Percentiles rank a stretch among this genome's conserved stretches.
Conservation (phyloP, 2,113 vertebrate genomes). For the Odontophorus gujanensis region DNA sequence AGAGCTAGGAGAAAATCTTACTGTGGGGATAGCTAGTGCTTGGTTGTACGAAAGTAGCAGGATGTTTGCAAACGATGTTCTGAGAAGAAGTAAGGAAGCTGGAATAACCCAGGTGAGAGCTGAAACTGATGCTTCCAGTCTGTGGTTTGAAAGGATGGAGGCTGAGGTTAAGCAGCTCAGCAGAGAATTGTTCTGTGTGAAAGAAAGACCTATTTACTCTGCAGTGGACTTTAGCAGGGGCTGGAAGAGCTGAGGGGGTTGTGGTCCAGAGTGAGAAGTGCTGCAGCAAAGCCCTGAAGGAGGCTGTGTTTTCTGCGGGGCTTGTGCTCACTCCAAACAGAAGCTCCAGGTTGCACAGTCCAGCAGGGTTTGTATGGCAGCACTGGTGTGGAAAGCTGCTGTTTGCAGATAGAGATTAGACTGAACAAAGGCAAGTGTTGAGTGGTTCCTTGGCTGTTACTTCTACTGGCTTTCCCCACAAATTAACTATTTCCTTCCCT, state of each 20-base stretch:
- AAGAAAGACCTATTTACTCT: neutral
- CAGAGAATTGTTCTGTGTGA: neutral
- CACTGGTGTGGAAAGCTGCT: neutral
- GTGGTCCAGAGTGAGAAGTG: neutral
- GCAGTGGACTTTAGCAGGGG: neutral
- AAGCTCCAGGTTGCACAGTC: neutral
- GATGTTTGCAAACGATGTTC: rapidly evolving
- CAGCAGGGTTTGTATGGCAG: neutral
- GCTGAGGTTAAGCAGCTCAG: neutral
- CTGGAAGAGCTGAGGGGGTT: neutral
- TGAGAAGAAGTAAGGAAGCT: neutral
- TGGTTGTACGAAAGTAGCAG: neutral
- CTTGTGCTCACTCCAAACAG: neutral
- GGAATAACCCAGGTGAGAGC: neutral
- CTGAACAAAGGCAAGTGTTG: neutral
- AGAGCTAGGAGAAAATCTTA: rapidly evolving
- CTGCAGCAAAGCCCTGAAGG: neutral
- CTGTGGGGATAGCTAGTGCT: neutral
- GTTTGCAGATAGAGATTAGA: neutral
- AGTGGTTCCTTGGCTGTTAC: neutral
- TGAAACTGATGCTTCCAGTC: neutral
- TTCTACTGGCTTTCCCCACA: neutral
- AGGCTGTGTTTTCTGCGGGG: neutral
- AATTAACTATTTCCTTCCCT: neutral
- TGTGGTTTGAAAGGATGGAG: neutral